Conservation (phyloP, 2,888 invertebrate genomes). For the Micoletzkya japonica region DNA sequence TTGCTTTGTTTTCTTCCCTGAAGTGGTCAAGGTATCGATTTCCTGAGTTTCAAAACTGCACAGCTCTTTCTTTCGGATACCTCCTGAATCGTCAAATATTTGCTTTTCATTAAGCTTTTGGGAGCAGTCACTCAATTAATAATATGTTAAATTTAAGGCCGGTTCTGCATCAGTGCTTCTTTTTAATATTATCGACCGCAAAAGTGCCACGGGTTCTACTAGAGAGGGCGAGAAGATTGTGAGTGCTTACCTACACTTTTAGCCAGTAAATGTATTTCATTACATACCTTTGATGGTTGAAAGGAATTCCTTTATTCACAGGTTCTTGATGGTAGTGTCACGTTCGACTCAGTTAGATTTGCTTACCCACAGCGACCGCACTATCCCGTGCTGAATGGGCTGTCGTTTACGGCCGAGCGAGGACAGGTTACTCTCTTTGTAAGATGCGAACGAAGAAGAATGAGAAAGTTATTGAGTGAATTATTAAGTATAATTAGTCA, state of each 20-base stretch:
- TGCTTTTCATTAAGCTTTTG: no score
- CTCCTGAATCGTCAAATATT: no score
- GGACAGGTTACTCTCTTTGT: no score
- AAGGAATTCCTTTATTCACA: not conserved
- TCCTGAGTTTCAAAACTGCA: no score
- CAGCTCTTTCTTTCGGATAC: no score
- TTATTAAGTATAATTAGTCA: no score
- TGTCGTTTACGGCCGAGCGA: slow-evolving; percentile 59
- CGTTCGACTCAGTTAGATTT: slow-evolving; percentile 63
- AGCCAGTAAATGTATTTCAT: not conserved
- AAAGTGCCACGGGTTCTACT: slow-evolving; percentile 63
- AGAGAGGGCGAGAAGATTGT: slow-evolving; percentile 36
- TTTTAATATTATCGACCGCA: slow-evolving; percentile 62
- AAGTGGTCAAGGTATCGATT: slow-evolving; percentile 22
- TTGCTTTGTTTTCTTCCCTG: slow-evolving; percentile 21
- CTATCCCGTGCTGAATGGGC: slow-evolving; percentile 57
- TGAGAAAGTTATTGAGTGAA: no score
- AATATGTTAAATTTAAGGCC: slow-evolving; percentile 4
- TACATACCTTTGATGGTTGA: not conserved
- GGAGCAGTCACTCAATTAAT: not conserved
- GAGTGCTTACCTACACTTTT: slow-evolving; percentile 19
- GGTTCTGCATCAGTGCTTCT: slow-evolving; percentile 63
- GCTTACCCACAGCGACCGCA: slow-evolving; percentile 64
- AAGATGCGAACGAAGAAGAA: no score
- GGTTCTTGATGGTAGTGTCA: slow-evolving; percentile 59